Evolutionary conservation across 2,113 vertebrate genomes (phyloP).

Genomic region (Tenebrosternarchus preto): DNA sequence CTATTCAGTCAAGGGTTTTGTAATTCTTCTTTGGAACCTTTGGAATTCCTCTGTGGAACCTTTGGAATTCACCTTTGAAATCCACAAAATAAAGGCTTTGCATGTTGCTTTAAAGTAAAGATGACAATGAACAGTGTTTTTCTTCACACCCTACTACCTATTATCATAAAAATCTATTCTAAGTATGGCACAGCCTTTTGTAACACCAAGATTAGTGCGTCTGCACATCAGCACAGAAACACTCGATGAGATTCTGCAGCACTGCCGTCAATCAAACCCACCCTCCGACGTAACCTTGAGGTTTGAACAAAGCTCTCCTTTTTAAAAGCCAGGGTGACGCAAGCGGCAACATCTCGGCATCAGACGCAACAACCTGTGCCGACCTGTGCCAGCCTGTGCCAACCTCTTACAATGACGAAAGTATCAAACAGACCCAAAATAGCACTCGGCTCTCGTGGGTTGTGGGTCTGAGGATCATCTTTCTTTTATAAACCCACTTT

Average conservation of each 20-base stretch:
- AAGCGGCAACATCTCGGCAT: slow-evolving; percentile 48
- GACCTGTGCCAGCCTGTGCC: slow-evolving; percentile 51
- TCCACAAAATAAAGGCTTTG: neutral
- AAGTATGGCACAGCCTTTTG: neutral
- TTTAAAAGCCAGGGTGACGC: slow-evolving; percentile 39
- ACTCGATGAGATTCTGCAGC: slow-evolving; percentile 4
- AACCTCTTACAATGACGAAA: slow-evolving; percentile 48
- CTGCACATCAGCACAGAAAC: neutral
- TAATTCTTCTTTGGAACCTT: neutral
- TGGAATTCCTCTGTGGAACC: neutral
- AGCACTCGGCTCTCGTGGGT: slow-evolving; percentile 39
- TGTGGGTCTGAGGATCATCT: slow-evolving; percentile 31
- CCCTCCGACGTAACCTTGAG: slow-evolving; percentile 40
- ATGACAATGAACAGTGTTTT: neutral
- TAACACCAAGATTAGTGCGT: neutral
- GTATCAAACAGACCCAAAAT: slow-evolving; percentile 44
- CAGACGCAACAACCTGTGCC: slow-evolving; percentile 49
- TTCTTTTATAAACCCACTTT: slow-evolving; percentile 32
- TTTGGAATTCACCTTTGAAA: neutral
- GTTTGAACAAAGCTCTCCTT: slow-evolving; percentile 25
- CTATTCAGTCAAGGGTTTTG: neutral
- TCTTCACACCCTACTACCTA: neutral
- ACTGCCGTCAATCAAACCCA: slow-evolving; percentile 22
- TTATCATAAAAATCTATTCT: neutral
- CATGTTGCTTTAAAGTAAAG: neutral